phyloP scores from a whole-genome alignment of 2,797 vertebrate species.

The Fratercula arctica region DNA sequence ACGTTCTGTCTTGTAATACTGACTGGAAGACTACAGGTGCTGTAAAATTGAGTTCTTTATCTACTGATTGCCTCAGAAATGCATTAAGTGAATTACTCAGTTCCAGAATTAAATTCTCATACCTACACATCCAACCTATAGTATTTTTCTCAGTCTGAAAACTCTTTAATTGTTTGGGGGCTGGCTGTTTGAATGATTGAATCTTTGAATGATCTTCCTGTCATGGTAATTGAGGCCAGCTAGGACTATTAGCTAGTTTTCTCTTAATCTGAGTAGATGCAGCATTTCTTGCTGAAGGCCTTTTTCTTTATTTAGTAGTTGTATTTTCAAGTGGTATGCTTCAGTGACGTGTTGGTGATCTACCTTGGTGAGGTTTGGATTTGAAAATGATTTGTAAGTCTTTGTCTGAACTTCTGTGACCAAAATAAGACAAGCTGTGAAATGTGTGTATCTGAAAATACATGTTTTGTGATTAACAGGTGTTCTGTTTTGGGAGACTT shows the following conservation, averaged over 20 bases:
- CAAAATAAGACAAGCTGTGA: neutral
- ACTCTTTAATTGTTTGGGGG: neutral
- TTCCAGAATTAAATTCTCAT: neutral
- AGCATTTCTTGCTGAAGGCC: neutral
- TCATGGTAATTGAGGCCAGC: rapidly evolving
- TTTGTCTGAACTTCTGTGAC: neutral
- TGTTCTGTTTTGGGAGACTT: rapidly evolving
- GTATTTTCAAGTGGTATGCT: neutral
- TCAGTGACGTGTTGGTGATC: neutral
- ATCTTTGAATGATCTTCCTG: neutral
- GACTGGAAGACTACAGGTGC: neutral
- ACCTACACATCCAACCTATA: neutral
- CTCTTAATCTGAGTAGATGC: neutral
- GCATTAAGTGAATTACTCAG: neutral
- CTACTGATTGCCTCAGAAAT: neutral
- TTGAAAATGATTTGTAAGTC: neutral
- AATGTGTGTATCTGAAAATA: neutral
- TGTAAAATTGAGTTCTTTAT: neutral
- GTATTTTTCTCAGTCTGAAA: neutral
- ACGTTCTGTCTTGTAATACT: neutral
- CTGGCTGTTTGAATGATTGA: neutral
- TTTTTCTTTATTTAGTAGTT: neutral
- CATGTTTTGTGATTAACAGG: neutral
- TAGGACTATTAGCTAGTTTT: neutral
- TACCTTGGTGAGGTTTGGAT: neutral